Conservation (phyloP, 2,797 vertebrate species). For the Sebastes paucispinis region DNA sequence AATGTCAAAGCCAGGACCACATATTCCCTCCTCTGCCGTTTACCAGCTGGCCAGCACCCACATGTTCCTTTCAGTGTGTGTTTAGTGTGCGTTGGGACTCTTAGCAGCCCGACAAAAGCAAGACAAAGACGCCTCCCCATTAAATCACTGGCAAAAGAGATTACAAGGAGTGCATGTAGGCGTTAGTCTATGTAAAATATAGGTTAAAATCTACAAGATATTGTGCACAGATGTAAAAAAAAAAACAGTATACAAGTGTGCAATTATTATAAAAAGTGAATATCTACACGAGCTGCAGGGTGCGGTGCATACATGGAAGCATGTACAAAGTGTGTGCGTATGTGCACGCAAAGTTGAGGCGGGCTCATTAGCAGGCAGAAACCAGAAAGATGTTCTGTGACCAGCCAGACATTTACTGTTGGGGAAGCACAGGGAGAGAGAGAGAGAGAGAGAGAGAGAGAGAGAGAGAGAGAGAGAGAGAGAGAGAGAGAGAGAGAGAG, state of each 20-base stretch:
- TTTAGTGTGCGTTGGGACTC: not conserved
- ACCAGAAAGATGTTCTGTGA: slow-evolving; percentile 66
- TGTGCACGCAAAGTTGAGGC: slow-evolving; percentile 31
- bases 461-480: not conserved
- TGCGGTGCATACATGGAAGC: not conserved
- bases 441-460: not conserved
- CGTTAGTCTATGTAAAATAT: not conserved
- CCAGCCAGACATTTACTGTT: slow-evolving; percentile 42
- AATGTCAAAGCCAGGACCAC: slow-evolving; percentile 11
- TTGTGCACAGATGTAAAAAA: not conserved
- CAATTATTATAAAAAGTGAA: not conserved
- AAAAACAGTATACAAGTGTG: not conserved
- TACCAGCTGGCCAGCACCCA: slow-evolving; percentile 37
- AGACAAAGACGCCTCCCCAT: slow-evolving; percentile 9
- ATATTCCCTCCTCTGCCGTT: not conserved
- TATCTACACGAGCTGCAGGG: slow-evolving; percentile 2
- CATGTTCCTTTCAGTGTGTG: not conserved
- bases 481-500: not conserved
- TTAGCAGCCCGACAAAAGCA: not conserved
- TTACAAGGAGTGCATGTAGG: not conserved
- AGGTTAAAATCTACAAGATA: not conserved
- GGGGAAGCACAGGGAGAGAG: slow-evolving; percentile 5
- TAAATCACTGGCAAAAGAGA: slow-evolving; percentile 17
- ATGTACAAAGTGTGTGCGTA: not conserved
- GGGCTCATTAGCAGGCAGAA: slow-evolving; percentile 73